Conservation (phyloP, 2,888 invertebrate species). For the Catocala fraxini region DNA sequence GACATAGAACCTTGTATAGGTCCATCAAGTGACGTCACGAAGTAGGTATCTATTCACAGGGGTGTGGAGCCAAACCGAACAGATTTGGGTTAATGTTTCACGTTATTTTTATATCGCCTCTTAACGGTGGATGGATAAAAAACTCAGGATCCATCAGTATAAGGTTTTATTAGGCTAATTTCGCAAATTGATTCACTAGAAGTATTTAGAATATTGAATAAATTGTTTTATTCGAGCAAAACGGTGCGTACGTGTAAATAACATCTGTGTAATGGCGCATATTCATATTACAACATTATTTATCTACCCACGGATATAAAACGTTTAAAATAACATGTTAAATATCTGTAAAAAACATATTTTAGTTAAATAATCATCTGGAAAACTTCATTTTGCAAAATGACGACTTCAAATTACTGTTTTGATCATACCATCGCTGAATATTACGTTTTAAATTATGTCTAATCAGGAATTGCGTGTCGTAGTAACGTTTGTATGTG, state of each 20-base stretch:
- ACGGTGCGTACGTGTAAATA: not conserved
- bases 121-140: constrained; percentile 29
- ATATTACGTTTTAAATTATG: no score
- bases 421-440: not conserved
- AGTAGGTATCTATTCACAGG: constrained; percentile 38
- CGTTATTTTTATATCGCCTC: constrained; percentile 40
- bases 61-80: constrained; percentile 45
- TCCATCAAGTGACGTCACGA: constrained; percentile 39
- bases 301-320: constrained; percentile 13
- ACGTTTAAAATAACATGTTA: constrained; percentile 1
- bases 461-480: not conserved
- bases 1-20: constrained; percentile 1
- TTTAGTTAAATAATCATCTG: no score
- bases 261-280: no score
- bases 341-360: not conserved
- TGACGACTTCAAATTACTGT: not conserved
- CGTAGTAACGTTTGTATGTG: not conserved
- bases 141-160: constrained; percentile 19
- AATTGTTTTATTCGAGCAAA: not conserved
- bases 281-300: not conserved
- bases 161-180: constrained; percentile 28
- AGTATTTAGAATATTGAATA: constrained; percentile 4
- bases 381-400: no score
- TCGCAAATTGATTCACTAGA: constrained; percentile 28
- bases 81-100: constrained; percentile 47